phyloP scores from a whole-genome alignment of 2,113 vertebrate species.

The Athene cunicularia region DNA sequence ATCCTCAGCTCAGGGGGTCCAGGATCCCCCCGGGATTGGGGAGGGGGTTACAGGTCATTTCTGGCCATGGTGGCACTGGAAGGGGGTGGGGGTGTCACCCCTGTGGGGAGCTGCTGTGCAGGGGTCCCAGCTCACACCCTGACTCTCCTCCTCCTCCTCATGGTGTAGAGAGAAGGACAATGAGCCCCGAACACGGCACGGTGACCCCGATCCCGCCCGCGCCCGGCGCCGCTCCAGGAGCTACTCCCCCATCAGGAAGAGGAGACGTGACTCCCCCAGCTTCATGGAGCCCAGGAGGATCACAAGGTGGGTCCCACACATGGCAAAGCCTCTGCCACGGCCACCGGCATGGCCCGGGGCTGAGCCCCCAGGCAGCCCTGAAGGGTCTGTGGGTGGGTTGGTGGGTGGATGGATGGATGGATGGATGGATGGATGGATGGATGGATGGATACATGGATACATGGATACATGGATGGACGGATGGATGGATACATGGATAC shows the following conservation, averaged over 20 bases:
- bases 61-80: neutral
- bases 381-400: fast-evolving
- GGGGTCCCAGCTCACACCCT: neutral
- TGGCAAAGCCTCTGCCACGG: neutral
- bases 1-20: fast-evolving
- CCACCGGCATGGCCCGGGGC: fast-evolving
- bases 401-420: fast-evolving
- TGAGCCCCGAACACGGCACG: constrained; percentile 80
- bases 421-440: no score
- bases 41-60: neutral
- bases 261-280: constrained; percentile 95
- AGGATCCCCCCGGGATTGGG: fast-evolving
- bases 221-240: constrained; percentile 92
- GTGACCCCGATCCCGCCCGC: constrained; percentile 83
- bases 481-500: neutral
- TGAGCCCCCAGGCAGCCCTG: neutral
- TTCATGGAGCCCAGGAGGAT: constrained; percentile 99
- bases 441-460: fast-evolving
- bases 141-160: neutral
- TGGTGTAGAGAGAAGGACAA: constrained; percentile 87
- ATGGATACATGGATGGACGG: neutral
- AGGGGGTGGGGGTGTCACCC: neutral
- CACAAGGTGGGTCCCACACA: constrained; percentile 82
- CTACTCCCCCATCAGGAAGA: constrained; percentile 96
- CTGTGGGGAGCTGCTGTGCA: fast-evolving